Evolutionary conservation across 2,113 vertebrate species (phyloP), one percentile per base, ranked within the genome.

Genomic region (Pyrgilauda ruficollis): DNA sequence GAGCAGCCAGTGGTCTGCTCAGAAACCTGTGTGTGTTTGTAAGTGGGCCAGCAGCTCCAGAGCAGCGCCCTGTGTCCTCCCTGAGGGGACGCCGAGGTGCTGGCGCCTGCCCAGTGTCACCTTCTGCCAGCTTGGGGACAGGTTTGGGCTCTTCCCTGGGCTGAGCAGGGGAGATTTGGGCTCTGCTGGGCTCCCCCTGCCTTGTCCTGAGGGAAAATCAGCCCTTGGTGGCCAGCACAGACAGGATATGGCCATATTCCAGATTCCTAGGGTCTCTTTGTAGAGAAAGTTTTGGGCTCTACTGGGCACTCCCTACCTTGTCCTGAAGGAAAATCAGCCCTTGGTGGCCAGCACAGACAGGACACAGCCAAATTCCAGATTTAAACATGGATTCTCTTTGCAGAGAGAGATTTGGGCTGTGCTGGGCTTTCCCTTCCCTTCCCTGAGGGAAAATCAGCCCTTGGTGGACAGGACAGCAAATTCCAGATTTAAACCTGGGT

Each of bases 1-100:
- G 98, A 99, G 99, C 98, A 99, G 99, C 98, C 99, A 99, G 98
- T 99, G 99, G 99, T 99, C 99, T 26, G 99, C 99, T 93, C 99
- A 99, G 98, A 99, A 99, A 97, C 99, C 99, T 96, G 98, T 99
- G 98, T 99, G 99, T 84, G 99, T 99, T 91, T 99, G 99, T 99
- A 98, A 99, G 99, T 99, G 77, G 20, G 73, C 15, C 94, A 96
- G 96, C 68, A 89, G 77, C 30, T 28, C 43, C n/a, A 1, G 84
- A 31, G 20, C 43, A 5, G 37, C 11, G 7, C 15, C 79, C 55
- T 0, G 46, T 2, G 37, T 6, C 33, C 50, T 3, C 43, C 3
- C n/a, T 0, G 3, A 33, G 78, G 64, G 78, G 7, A 47, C 41
- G 7, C 56, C 4, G 4, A 2, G 35, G 6, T 27, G 70, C 18